Conservation (phyloP, 2,113 vertebrate species). For the Oncorhynchus masou region DNA sequence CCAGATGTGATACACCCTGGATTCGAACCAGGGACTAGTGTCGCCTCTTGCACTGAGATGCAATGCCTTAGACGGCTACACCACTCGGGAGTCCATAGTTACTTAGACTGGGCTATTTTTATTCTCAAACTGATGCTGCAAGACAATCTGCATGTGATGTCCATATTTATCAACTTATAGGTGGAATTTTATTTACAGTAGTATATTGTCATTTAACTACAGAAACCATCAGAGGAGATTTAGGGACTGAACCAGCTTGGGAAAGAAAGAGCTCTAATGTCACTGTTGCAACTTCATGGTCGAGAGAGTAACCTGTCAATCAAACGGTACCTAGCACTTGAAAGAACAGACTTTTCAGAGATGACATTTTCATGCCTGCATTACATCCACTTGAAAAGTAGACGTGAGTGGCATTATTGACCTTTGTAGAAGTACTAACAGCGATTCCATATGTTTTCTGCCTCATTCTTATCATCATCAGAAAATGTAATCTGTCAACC, state of each 20-base stretch:
- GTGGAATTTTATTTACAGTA: background rate
- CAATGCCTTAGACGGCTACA: too few species aligned
- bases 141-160: too few species aligned
- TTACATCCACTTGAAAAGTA: conserved; percentile 30
- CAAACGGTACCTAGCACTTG: background rate
- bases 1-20: too few species aligned
- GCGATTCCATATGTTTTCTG: background rate
- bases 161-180: too few species aligned
- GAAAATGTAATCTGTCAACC: background rate
- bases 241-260: conserved; percentile 6
- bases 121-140: too few species aligned
- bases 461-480: background rate
- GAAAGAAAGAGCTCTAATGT: background rate
- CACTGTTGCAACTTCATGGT: conserved; percentile 1
- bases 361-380: conserved; percentile 33
- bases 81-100: too few species aligned
- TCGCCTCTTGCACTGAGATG: too few species aligned
- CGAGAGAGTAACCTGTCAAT: conserved; percentile 13
- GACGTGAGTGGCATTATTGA: conserved; percentile 21
- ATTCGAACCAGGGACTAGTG: too few species aligned
- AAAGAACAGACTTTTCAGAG: conserved; percentile 14
- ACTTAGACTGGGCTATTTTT: too few species aligned
- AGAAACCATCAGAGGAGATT: conserved; percentile 1
- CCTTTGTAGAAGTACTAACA: conserved; percentile 30
- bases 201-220: too few species aligned